phyloP scores from a whole-genome alignment of 2,797 vertebrate species.

The Poecilia picta region DNA sequence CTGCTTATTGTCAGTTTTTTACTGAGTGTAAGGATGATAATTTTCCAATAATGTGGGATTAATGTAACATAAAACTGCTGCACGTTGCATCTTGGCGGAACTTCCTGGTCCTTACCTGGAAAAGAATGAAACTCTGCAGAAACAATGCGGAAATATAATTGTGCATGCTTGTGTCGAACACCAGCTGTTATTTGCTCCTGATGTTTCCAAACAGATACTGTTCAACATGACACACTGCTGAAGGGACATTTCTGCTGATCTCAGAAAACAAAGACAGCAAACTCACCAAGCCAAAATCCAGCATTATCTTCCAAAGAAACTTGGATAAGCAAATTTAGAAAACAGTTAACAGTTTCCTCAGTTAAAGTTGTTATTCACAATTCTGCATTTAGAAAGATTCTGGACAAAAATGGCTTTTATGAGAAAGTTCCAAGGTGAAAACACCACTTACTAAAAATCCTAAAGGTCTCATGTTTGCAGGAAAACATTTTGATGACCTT shows the following conservation, averaged over 20 bases:
- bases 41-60: constrained; percentile 7
- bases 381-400: neutral
- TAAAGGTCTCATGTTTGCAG: neutral
- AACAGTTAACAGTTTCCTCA: neutral
- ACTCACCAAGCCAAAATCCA: neutral
- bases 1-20: constrained; percentile 7
- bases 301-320: neutral
- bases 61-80: constrained; percentile 8
- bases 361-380: neutral
- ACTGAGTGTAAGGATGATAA: constrained; percentile 7
- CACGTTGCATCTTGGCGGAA: neutral
- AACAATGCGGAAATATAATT: neutral
- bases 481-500: neutral
- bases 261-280: neutral
- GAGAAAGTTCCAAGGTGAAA: neutral
- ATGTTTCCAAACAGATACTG: neutral
- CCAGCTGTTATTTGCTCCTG: neutral
- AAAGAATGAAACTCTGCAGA: neutral
- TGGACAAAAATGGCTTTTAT: neutral
- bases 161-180: neutral
- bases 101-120: neutral
- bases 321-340: neutral
- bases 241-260: neutral
- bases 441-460: neutral
- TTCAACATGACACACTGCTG: neutral